phyloP scores from a whole-genome alignment of 2,797 vertebrate genomes.

The Decapterus maruadsi region DNA sequence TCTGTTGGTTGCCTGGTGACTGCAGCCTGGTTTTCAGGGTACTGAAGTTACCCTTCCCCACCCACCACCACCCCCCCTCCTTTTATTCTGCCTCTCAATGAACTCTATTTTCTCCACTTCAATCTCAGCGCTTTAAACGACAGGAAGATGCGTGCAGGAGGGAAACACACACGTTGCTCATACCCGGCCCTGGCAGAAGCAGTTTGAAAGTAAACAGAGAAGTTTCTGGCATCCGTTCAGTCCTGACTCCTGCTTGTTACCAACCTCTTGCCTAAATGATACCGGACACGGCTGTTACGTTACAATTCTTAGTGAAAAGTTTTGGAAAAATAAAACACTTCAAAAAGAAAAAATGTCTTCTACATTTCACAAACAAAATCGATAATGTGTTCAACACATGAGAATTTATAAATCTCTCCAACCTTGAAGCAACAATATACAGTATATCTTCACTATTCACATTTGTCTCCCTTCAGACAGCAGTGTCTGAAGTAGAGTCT shows the following conservation, averaged over 20 bases:
- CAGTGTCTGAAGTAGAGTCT: conserved; percentile 32
- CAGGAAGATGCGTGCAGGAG: conserved; percentile 66
- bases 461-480: conserved; percentile 25
- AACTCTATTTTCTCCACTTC: conserved; percentile 72
- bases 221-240: conserved; percentile 36
- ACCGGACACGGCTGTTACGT: not conserved
- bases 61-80: conserved; percentile 59
- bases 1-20: conserved; percentile 86
- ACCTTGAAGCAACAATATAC: conserved; percentile 54
- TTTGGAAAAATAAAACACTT: not conserved
- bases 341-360: not conserved
- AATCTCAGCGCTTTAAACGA: conserved; percentile 79
- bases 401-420: conserved; percentile 24
- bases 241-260: conserved; percentile 13
- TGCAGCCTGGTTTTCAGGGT: conserved; percentile 77
- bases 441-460: conserved; percentile 51
- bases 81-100: conserved; percentile 83
- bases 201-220: conserved; percentile 79
- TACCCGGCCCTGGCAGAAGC: conserved; percentile 54
- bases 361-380: not conserved
- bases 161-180: conserved; percentile 73
- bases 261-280: conserved; percentile 18
- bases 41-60: conserved; percentile 59
- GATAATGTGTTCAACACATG: not conserved
- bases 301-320: conserved; percentile 2